Evolutionary conservation across 2,113 vertebrate species (phyloP).

Genomic region (Chionodraco myersi): DNA sequence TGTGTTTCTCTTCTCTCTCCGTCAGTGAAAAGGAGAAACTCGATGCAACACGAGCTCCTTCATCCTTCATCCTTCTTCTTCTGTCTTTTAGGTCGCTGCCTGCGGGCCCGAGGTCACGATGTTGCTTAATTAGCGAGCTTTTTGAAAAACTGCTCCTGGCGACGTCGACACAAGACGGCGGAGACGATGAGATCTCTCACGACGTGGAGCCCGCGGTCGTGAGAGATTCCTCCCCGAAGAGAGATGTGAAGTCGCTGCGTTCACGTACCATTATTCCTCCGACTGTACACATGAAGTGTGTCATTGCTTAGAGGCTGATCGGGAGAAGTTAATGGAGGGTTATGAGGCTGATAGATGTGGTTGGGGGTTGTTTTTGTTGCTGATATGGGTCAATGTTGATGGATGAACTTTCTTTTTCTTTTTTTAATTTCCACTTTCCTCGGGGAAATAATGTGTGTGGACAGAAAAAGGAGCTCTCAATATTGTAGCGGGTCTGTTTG

Average conservation of each 20-base stretch:
- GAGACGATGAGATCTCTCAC: conserved; percentile 19
- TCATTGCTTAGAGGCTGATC: conserved; percentile 41
- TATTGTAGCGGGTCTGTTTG: conserved; percentile 74
- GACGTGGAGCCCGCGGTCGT: conserved; percentile 12
- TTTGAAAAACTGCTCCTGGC: conserved; percentile 42
- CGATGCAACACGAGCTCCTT: not conserved
- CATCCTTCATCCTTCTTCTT: not conserved
- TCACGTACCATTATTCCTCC: conserved; percentile 14
- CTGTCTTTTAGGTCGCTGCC: conserved; percentile 21
- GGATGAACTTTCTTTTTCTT: conserved; percentile 45
- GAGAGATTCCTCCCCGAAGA: conserved; percentile 31
- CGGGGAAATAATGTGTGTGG: conserved; percentile 76
- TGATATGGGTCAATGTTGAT: conserved; percentile 63
- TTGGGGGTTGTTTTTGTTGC: not conserved
- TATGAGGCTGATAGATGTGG: conserved; percentile 4
- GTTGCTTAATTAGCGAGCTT: conserved; percentile 57
- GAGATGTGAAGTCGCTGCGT: conserved; percentile 21
- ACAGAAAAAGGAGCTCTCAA: conserved; percentile 62
- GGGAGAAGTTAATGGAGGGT: conserved; percentile 31
- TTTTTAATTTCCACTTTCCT: conserved; percentile 73
- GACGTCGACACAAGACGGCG: conserved; percentile 20
- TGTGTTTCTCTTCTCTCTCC: not conserved
- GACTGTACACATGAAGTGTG: conserved; percentile 23
- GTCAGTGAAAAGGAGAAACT: not conserved
- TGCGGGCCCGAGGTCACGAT: conserved; percentile 52